A percentile compares a stretch with the other conserved stretches of the same genome.
Conservation (phyloP, 2,113 vertebrate species). For the Terrapene triunguis region DNA sequence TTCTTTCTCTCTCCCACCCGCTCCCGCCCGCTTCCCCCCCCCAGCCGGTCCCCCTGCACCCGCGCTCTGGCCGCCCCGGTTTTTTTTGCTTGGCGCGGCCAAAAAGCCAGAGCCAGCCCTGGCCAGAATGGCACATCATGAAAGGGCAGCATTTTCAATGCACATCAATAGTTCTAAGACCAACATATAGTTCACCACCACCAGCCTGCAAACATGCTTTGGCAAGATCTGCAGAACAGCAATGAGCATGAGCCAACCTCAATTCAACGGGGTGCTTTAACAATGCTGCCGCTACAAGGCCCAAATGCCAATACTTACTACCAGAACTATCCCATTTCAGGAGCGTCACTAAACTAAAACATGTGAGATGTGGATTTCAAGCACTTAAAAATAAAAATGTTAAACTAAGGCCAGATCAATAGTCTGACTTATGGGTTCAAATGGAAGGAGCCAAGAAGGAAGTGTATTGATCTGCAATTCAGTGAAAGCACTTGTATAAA, state of each 20-base stretch:
- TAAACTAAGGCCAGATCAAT: neutral
- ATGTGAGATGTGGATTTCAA: neutral
- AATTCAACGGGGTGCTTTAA: neutral
- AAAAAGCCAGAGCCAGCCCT: too few species aligned
- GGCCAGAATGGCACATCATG: neutral
- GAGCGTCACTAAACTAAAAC: neutral
- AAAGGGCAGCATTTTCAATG: neutral
- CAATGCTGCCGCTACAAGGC: neutral
- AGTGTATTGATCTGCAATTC: neutral
- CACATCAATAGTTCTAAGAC: neutral
- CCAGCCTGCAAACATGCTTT: neutral
- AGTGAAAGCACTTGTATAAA: neutral
- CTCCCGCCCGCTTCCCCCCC: too few species aligned
- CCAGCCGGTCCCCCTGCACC: too few species aligned
- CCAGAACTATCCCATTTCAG: neutral
- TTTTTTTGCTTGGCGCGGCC: too few species aligned
- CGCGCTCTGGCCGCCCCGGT: too few species aligned
- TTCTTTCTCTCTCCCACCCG: too few species aligned
- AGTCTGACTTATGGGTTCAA: neutral
- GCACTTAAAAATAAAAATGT: neutral
- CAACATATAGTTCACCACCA: neutral
- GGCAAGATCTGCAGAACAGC: neutral
- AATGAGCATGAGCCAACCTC: neutral
- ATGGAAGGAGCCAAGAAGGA: neutral
- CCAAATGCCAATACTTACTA: neutral